Conservation (phyloP, 2,797 vertebrate species). For the Notoglanidium macrostoma region DNA sequence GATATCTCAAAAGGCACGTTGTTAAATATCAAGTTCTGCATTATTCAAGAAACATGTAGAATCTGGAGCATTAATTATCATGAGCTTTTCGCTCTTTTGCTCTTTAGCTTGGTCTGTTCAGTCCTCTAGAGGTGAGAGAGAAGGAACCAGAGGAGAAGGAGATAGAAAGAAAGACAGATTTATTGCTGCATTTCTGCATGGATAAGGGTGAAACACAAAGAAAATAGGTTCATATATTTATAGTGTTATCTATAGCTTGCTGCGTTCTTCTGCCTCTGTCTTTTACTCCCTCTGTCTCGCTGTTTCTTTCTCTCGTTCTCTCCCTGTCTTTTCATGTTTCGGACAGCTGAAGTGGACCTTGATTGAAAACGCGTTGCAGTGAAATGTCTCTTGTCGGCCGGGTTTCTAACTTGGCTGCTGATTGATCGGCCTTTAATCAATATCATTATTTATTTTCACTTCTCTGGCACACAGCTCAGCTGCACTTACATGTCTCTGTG, state of each 20-base stretch:
- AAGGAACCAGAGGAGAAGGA: constrained; percentile 21
- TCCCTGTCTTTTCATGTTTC: constrained; percentile 13
- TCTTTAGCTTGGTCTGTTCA: neutral
- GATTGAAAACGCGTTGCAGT: constrained; percentile 48
- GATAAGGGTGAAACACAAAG: constrained; percentile 9
- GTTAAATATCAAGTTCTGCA: constrained; percentile 28
- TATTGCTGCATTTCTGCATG: constrained; percentile 16
- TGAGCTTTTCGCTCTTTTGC: neutral
- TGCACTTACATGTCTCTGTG: neutral
- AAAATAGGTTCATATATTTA: neutral
- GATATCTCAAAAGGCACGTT: constrained; percentile 3
- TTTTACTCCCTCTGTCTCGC: constrained; percentile 38
- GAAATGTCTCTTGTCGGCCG: constrained; percentile 52
- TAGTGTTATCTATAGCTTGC: neutral
- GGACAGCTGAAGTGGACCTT: constrained; percentile 49
- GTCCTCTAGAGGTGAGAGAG: constrained; percentile 6
- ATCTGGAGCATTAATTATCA: neutral
- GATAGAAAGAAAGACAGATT: constrained; percentile 34
- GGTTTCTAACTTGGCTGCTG: constrained; percentile 61
- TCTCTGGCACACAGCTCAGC: constrained; percentile 4
- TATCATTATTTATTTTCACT: constrained; percentile 68
- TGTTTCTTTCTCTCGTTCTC: neutral
- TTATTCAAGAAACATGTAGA: constrained; percentile 17
- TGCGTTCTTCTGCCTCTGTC: neutral
- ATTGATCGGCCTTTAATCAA: constrained; percentile 59